Evolutionary conservation across 2,113 vertebrate genomes (phyloP), one percentile per base, ranked within the genome.

Genomic region (Mionectes macconnelli): DNA sequence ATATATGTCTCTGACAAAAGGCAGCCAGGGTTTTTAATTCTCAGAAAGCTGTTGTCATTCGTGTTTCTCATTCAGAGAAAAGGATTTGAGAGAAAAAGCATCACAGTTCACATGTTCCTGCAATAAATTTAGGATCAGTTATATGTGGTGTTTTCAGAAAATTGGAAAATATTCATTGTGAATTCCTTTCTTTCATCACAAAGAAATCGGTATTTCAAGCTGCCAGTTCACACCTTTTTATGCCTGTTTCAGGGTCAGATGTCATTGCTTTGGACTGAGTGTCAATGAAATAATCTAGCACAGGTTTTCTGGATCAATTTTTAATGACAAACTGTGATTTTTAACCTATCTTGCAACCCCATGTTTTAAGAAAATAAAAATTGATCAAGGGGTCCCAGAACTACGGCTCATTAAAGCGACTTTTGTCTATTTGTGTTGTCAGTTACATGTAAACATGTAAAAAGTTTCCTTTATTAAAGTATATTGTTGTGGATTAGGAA

Each of bases 141-240:
- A 45, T 56, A 52, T 28, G 33, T 70, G 77, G 33, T 16, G 18
- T 75, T 84, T 87, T 96, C 66, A n/a, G 84, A 57, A 60, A 92
- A 86, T 66, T 49, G 64, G 21, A 62, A 79, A 56, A 96, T 97
- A 87, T 85, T 96, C 72, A 83, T 67, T 59, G 28, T 91, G 21
- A 97, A 85, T 77, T 60, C 3, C 28, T 94, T 81, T 50, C 5
- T 94, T 90, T 52, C 8, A 30, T 30, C 28, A 12, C 15, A 3
- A 25, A 69, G 16, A 60, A 70, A 80, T 47, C 16, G 35, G 52
- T 35, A 35, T 83, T 89, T 93, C 30, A 57, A 27, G 91, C 72
- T 42, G 47, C 84, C 42, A 90, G 15, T 33, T 92, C 55, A 72
- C 86, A 95, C 2, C 2, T 85, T 85, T 73, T 90, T 42, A 76